phyloP scores from a whole-genome alignment of 1,140 invertebrate genomes.

The Pseudoatta argentina region DNA sequence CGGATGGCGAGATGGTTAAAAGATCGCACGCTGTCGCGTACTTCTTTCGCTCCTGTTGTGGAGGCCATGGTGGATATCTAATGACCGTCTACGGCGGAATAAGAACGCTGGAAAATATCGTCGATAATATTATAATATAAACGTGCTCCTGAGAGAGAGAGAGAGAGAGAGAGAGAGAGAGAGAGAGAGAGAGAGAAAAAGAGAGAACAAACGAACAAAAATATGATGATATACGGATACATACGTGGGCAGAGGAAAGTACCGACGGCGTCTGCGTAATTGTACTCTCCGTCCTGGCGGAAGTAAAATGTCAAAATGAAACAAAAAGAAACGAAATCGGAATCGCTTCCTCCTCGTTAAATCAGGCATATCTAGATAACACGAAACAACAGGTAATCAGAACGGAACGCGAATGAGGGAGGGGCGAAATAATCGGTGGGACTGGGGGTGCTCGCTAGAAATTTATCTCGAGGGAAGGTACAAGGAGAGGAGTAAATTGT shows the following conservation, averaged over 20 bases:
- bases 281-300: slow-evolving; percentile 48
- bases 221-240: slow-evolving; percentile 39
- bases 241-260: slow-evolving; percentile 38
- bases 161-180: slow-evolving; percentile 9
- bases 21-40: slow-evolving; percentile 22
- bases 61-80: neutral
- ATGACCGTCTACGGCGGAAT: slow-evolving; percentile 1
- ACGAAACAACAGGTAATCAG: slow-evolving; percentile 69
- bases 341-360: slow-evolving; percentile 61
- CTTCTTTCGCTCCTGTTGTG: slow-evolving; percentile 14
- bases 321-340: slow-evolving; percentile 31
- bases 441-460: slow-evolving; percentile 3
- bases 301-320: slow-evolving; percentile 55
- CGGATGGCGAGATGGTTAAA: slow-evolving; percentile 20
- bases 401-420: slow-evolving; percentile 61
- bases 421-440: slow-evolving; percentile 43
- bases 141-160: slow-evolving; percentile 25
- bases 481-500: slow-evolving; percentile 36
- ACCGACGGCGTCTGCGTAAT: slow-evolving; percentile 27
- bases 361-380: slow-evolving; percentile 72
- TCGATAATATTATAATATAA: slow-evolving; percentile 31
- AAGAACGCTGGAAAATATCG: slow-evolving; percentile 45
- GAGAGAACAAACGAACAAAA: slow-evolving; percentile 49
- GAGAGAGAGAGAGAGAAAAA: slow-evolving; percentile 25
- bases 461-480: neutral